These are phyloP conservation scores for Nomada ruficornis DNA, from an alignment of 2,888 invertebrate species.

Conservation along the genomic window DNA sequence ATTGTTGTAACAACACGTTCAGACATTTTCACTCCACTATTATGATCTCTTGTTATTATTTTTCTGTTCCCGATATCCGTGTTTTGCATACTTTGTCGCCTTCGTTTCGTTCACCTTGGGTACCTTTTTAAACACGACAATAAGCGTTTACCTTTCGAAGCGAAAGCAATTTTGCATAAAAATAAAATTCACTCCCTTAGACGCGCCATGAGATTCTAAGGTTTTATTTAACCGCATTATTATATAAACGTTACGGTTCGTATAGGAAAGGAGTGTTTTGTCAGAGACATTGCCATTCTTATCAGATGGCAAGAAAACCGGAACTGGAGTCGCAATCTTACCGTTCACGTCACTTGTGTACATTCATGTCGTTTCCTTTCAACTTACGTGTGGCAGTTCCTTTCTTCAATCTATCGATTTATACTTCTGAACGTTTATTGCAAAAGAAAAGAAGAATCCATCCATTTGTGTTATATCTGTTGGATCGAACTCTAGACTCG, in stretches of 20 bases:
- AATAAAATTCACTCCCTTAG: too few species aligned
- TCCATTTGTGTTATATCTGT: too few species aligned
- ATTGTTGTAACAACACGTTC: slow-evolving; percentile 23
- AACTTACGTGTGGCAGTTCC: slow-evolving; percentile 27
- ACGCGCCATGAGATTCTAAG: too few species aligned
- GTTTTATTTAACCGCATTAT: too few species aligned
- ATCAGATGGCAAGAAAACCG: slow-evolving; percentile 18
- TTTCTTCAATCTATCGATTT: background rate
- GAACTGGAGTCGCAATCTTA: slow-evolving; percentile 33
- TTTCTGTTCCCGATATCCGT: background rate
- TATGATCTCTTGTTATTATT: background rate
- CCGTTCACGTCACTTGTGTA: slow-evolving; percentile 41
- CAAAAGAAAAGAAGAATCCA: too few species aligned
- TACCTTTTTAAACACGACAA: too few species aligned
- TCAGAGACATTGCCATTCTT: slow-evolving; percentile 4
- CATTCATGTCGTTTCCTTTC: slow-evolving; percentile 24
- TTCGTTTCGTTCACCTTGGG: too few species aligned
- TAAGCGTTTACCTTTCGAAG: too few species aligned
- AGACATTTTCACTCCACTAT: slow-evolving; percentile 37
- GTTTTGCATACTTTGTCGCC: background rate
- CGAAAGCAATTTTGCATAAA: too few species aligned
- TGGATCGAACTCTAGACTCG: too few species aligned
- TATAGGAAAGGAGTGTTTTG: background rate
- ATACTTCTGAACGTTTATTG: too few species aligned
- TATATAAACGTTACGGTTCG: background rate